Base-by-base conservation (phyloP, 2,888 invertebrate species). In the Pedicia rivosa region DNA sequence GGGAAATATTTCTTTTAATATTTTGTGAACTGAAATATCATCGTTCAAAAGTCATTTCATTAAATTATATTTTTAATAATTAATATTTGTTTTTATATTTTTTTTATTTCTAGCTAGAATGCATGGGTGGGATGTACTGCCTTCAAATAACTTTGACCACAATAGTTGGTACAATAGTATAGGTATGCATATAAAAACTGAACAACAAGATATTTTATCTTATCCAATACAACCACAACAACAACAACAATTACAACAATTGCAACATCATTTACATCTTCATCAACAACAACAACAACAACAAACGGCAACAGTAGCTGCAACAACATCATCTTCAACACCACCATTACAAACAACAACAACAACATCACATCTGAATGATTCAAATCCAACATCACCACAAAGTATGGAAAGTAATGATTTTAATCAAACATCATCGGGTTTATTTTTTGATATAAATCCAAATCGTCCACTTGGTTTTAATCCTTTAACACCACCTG, bases 401-500 rank as follows among this genome's bases (percentile, higher is more conserved):
- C 59, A 62, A 36, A 65, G 65, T 47, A 62, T 63, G 7, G 63
- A 40, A 10, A 40, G 62, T 36, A 64, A 64, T 44, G 50, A 54
- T 4, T 49, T 62, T 3, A 57, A 62, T 0, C 31, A 36, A 13
- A 35, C 35, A 12, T 36, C 64, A 58, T 10, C 24, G 8, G 35
- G 35, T 10, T 31, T 38, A 49, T 36, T 30, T 13, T 36, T 32
- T 17, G 19, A 22, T 10, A 7, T 19, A 14, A 37, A 31, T 20
- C 37, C 56, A 45, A 62, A 62, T 37, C 61, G 63, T 40, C 59
- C 64, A 8, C 46, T 69, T 29, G 69, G 69, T 0, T 73, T 73
- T 48, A 72, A 64, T 48, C 64, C 72, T 0, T 60, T 74, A 25
- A 74, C 74, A 5, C 74, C 74, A 1, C 74, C 74, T 0, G 69